A percentile compares a stretch with the other conserved stretches of the same genome.
Conservation (phyloP, 2,113 vertebrate species). For the Numenius arquata region DNA sequence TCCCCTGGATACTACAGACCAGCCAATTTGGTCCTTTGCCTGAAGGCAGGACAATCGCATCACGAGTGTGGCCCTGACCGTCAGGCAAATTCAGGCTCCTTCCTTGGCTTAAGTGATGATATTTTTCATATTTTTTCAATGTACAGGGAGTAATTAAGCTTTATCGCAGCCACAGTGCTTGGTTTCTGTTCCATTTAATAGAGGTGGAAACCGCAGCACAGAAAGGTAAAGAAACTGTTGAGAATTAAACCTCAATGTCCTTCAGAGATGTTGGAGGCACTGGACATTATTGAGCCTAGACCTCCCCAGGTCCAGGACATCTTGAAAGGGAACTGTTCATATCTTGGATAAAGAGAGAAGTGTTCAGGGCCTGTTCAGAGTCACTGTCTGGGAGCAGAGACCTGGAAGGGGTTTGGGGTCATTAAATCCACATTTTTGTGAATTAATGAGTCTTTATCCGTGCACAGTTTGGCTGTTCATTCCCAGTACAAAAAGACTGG, state of each 20-base stretch:
- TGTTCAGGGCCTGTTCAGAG: neutral
- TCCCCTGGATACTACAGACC: neutral
- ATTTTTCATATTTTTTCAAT: neutral
- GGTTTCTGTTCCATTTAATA: neutral
- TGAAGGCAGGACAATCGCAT: neutral
- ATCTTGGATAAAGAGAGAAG: neutral
- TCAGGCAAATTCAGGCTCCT: neutral
- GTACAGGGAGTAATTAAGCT: neutral
- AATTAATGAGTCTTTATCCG: neutral
- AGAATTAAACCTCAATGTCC: neutral
- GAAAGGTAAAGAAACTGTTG: neutral
- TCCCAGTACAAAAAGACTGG: neutral
- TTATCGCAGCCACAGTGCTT: neutral
- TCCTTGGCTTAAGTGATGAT: neutral
- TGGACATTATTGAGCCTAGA: neutral
- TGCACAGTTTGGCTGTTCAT: neutral
- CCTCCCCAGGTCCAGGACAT: neutral
- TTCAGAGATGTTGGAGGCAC: neutral
- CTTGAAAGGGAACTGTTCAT: neutral
- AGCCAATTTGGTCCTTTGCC: constrained; percentile 4
- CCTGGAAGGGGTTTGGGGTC: neutral
- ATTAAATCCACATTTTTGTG: constrained; percentile 5
- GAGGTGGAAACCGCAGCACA: neutral
- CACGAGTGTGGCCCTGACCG: neutral
- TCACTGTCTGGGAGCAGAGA: neutral